A percentile compares a stretch with the other conserved stretches of the same genome.
Evolutionary conservation across 2,113 vertebrate genomes (phyloP).

Genomic region (Alaudala cheleensis): DNA sequence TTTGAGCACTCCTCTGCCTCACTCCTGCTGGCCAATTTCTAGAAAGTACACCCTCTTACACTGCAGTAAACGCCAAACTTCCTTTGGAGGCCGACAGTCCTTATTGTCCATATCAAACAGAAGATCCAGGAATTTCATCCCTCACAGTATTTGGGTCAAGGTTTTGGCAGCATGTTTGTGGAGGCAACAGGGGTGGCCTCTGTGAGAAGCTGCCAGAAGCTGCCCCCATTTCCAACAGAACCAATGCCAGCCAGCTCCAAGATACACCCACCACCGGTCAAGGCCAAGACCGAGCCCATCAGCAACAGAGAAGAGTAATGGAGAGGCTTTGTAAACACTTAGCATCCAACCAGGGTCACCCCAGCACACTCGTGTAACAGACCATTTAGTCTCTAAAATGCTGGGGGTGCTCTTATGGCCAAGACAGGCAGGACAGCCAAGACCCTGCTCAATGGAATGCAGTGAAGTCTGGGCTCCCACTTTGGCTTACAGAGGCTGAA

Average conservation of each 20-base stretch:
- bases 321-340: background rate
- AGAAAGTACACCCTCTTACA: background rate
- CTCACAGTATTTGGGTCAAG: background rate
- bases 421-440: background rate
- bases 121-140: background rate
- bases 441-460: background rate
- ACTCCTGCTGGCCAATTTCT: background rate
- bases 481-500: constrained; percentile 3
- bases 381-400: background rate
- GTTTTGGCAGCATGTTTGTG: background rate
- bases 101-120: background rate
- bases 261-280: background rate
- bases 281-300: accelerated
- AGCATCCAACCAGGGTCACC: background rate
- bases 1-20: accelerated
- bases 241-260: background rate
- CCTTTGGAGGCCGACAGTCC: accelerated
- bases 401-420: background rate
- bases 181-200: background rate
- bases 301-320: accelerated
- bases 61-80: background rate
- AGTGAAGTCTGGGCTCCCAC: background rate
- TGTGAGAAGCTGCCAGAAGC: background rate
- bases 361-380: background rate
- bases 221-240: background rate